These are phyloP conservation scores for Stichodactyla mertensii DNA, from an alignment of 64 coral and sea anemone species.

Conservation along the genomic window DNA sequence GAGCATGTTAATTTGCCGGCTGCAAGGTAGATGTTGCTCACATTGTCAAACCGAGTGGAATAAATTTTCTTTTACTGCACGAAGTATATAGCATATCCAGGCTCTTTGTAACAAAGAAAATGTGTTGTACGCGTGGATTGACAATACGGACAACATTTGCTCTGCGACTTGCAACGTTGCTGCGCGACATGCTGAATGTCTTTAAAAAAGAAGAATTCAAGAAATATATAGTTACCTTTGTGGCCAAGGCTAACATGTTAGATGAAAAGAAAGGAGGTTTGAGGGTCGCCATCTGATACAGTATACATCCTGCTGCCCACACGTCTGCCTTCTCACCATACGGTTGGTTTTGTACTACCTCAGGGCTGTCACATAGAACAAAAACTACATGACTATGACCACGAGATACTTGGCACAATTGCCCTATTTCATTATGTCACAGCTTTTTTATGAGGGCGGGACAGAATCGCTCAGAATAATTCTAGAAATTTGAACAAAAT, in stretches of 20 bases:
- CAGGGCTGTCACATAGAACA: slow-evolving; percentile 53
- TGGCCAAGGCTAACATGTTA: slow-evolving; percentile 92
- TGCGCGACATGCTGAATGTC: too few species aligned
- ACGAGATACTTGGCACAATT: too few species aligned
- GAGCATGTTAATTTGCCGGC: too few species aligned
- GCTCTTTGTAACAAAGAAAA: background rate
- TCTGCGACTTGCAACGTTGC: too few species aligned
- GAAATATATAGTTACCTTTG: slow-evolving; percentile 52
- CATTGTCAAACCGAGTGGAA: too few species aligned
- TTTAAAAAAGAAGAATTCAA: background rate
- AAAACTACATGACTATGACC: background rate
- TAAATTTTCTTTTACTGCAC: too few species aligned
- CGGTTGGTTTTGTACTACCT: slow-evolving; percentile 89
- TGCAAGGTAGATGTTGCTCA: too few species aligned
- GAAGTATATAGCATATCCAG: too few species aligned
- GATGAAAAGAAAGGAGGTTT: slow-evolving; percentile 90
- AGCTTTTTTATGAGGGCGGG: too few species aligned
- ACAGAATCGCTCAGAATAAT: too few species aligned
- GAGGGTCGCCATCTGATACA: slow-evolving; percentile 97
- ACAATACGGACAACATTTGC: background rate
- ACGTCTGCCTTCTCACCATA: slow-evolving; percentile 98
- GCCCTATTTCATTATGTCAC: too few species aligned
- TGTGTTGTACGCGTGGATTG: background rate
- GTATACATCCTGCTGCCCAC: slow-evolving; percentile 92
- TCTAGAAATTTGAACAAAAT: too few species aligned